Evolutionary conservation across 1,140 invertebrate species (phyloP), one percentile per base, ranked within the genome.

Genomic region (Dendrolimus kikuchii): DNA sequence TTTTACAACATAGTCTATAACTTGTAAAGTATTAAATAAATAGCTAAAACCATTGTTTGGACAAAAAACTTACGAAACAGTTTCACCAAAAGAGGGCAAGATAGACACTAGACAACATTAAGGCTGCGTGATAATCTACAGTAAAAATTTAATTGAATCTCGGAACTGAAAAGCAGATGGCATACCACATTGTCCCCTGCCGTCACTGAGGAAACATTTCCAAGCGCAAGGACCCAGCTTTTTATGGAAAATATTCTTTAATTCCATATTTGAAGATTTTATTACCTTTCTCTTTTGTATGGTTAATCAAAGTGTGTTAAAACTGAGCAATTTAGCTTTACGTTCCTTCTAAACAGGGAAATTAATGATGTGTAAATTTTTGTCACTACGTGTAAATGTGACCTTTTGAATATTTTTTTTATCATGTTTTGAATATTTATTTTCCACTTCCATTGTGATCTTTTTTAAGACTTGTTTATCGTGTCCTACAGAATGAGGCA

Each of bases 121-220:
- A 69, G 68, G 74, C 77, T 77, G 77, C 84, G 84, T 86, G 85
- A 87, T 88, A 86, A 87, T 88, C 83, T 84, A 66, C 77, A 77
- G 80, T 88, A 85, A 87, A 86, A 88, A 87, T 77, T 87, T 85
- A 88, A 88, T 88, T 85, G 79, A 85, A 88, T 85, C 77, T 77
- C 71, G 67, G 65, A 71, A 72, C 59, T 62, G 65, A 58, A 61
- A 23, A 64, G 69, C 80, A 82, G 80, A 77, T 84, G 77, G 74
- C 72, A 52, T 65, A 51, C 53, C 55, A 49, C 57, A 69, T 75
- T 78, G 70, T 74, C 56, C 57, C 38, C 40, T 40, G 44, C 40
- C 54, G 51, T 55, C 55, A 62, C 54, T 53, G 52, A 39, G 48
- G 53, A 53, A 50, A 59, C 59, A 60, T 57, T 62, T 60, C 59